phyloP scores from a whole-genome alignment of 2,113 vertebrate species.

The Nothocercus julius region DNA sequence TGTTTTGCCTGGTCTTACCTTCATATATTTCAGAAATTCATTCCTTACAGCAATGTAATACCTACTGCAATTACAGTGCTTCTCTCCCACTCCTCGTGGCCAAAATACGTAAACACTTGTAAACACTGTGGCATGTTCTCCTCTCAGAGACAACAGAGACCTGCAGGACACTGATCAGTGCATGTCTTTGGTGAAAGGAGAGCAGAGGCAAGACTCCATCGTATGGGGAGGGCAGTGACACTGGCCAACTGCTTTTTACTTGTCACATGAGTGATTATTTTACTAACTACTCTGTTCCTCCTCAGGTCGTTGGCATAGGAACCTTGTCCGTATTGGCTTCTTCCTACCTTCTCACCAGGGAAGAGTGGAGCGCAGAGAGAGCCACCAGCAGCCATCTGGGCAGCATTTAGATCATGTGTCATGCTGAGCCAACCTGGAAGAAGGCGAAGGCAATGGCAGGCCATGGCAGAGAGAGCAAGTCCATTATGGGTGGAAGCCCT shows the following conservation, averaged over 20 bases:
- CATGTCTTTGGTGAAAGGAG: background rate
- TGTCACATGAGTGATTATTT: constrained; percentile 24
- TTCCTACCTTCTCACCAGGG: background rate
- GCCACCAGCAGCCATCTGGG: background rate
- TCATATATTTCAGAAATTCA: background rate
- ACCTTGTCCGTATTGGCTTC: background rate
- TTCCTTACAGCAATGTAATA: constrained; percentile 13
- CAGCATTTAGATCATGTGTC: background rate
- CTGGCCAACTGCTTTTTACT: constrained; percentile 8
- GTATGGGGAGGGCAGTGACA: background rate
- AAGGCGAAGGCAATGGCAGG: background rate
- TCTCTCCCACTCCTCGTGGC: background rate
- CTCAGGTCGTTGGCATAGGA: background rate
- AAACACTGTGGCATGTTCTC: background rate
- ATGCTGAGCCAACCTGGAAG: background rate
- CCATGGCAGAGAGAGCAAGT: background rate
- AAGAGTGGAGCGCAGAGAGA: background rate
- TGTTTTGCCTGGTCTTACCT: background rate
- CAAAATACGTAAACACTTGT: background rate
- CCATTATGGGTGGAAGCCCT: background rate
- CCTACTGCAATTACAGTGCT: background rate
- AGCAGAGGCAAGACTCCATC: background rate
- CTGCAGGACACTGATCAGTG: background rate
- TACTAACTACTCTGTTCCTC: constrained; percentile 9
- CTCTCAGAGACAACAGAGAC: background rate